Evolutionary conservation across 2,888 invertebrate species (phyloP).

Genomic region (Allacma fusca): DNA sequence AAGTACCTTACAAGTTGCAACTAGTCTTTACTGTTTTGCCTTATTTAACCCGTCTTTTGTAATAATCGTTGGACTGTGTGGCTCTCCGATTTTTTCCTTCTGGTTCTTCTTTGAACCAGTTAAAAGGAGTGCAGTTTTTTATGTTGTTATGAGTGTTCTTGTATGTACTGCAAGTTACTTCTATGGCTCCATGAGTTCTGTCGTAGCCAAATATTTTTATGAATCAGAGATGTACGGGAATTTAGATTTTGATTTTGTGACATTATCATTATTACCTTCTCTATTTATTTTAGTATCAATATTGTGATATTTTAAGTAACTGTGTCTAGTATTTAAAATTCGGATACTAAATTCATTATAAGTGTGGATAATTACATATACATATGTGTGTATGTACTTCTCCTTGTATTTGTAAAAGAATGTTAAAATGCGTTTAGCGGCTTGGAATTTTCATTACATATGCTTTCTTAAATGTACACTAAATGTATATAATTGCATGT

Average conservation of each 20-base stretch:
- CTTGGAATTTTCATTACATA: no score
- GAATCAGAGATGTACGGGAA: conserved; percentile 59
- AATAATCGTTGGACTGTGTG: conserved; percentile 74
- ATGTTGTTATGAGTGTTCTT: conserved; percentile 40
- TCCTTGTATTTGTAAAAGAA: no score
- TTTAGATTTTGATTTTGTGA: conserved; percentile 57
- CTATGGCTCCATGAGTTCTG: background rate
- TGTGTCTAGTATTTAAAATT: no score
- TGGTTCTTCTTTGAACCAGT: conserved; percentile 51
- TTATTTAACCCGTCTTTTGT: conserved; percentile 91
- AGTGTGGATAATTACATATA: no score
- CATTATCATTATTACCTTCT: conserved; percentile 43
- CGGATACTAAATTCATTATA: no score
- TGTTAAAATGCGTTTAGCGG: no score
- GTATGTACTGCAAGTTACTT: conserved; percentile 33
- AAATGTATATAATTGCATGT: no score
- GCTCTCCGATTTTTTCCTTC: conserved; percentile 72
- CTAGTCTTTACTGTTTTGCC: conserved; percentile 79
- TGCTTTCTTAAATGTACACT: no score
- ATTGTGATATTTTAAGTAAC: background rate
- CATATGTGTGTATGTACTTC: no score
- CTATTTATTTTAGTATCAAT: conserved; percentile 20
- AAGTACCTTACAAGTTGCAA: conserved; percentile 77
- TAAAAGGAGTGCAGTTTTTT: conserved; percentile 47
- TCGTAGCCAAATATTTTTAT: conserved; percentile 53